phyloP scores from a whole-genome alignment of 2,113 vertebrate species.

The Thryonomys swinderianus region DNA sequence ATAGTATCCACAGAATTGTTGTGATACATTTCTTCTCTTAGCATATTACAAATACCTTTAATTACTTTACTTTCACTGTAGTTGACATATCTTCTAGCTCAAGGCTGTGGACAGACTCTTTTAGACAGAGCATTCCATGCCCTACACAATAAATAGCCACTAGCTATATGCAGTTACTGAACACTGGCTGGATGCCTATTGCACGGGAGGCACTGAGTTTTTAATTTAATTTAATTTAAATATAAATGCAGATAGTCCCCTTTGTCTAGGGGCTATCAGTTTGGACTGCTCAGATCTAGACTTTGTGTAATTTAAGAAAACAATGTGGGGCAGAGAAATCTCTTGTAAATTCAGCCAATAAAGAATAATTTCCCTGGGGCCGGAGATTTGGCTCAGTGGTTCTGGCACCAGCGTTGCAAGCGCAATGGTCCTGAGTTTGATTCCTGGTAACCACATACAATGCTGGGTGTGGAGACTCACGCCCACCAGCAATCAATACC shows the following conservation, averaged over 20 bases:
- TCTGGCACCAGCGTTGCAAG: too few relatives aligned
- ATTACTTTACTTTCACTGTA: neutral
- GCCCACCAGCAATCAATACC: too few relatives aligned
- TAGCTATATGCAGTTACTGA: too few relatives aligned
- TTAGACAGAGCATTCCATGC: neutral
- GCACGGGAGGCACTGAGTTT: neutral
- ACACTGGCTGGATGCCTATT: neutral
- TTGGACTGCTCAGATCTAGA: neutral
- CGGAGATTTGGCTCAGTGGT: too few relatives aligned
- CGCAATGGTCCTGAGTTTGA: too few relatives aligned
- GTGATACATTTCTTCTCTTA: too few relatives aligned
- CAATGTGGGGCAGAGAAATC: neutral
- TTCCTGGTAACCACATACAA: too few relatives aligned
- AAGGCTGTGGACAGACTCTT: neutral
- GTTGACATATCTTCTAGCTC: neutral
- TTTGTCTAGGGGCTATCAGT: neutral
- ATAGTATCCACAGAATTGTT: too few relatives aligned
- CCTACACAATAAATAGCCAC: neutral
- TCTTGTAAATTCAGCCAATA: constrained; percentile 19
- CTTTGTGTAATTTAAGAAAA: neutral
- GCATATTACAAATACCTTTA: too few relatives aligned
- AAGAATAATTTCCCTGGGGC: too few relatives aligned
- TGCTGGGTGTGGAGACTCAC: too few relatives aligned
- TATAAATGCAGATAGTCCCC: neutral
- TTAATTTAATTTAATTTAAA: neutral